phyloP scores from a whole-genome alignment of 1,140 invertebrate genomes.

The Saxidomus purpurata region DNA sequence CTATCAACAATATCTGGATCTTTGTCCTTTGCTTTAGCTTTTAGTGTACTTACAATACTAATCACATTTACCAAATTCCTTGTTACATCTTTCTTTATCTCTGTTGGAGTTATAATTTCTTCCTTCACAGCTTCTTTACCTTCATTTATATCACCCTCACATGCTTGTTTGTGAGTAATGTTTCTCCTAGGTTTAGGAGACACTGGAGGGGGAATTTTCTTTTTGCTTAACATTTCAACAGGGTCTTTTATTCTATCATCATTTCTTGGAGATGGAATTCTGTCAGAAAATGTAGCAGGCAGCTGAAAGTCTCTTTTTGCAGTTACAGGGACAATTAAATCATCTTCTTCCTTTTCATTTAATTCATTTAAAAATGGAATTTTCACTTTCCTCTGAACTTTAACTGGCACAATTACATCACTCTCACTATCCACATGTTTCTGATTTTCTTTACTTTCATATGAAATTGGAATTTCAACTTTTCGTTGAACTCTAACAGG shows the following conservation, averaged over 20 bases:
- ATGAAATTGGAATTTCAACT: constrained; percentile 20
- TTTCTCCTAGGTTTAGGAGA: constrained; percentile 36
- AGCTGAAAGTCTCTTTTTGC: constrained; percentile 30
- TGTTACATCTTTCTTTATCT: constrained; percentile 30
- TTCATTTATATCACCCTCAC: constrained; percentile 9
- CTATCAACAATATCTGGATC: constrained; percentile 57
- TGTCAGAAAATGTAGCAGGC: constrained; percentile 13
- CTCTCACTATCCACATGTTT: background rate
- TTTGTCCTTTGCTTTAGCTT: constrained; percentile 26
- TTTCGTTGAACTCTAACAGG: constrained; percentile 53
- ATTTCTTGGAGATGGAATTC: constrained; percentile 1
- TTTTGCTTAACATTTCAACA: background rate
- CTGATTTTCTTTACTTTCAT: background rate
- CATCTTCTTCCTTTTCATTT: constrained; percentile 24
- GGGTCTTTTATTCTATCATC: background rate
- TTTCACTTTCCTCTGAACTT: constrained; percentile 45
- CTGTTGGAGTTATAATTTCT: constrained; percentile 52
- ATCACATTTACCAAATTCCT: constrained; percentile 56
- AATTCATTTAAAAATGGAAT: background rate
- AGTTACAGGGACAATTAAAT: constrained; percentile 16
- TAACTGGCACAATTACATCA: constrained; percentile 58
- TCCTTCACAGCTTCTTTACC: constrained; percentile 2
- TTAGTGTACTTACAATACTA: constrained; percentile 60
- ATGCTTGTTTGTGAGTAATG: background rate
- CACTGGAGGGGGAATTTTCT: constrained; percentile 22